A percentile compares a stretch with the other conserved stretches of the same genome.
phyloP scores from a whole-genome alignment of 2,888 invertebrate species.

The Tenthredo amoena region DNA sequence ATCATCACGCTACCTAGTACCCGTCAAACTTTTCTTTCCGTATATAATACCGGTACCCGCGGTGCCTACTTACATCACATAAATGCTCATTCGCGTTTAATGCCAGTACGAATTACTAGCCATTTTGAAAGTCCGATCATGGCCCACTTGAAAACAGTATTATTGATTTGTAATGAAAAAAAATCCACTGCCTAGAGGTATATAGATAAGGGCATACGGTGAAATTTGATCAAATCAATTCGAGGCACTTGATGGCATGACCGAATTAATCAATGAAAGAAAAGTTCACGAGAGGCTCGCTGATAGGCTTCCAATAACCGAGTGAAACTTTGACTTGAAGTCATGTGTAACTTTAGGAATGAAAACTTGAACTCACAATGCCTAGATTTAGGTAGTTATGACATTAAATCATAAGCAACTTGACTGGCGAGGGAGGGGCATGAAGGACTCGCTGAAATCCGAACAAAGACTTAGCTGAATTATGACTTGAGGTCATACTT shows the following conservation, averaged over 20 bases:
- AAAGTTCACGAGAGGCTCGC: background rate
- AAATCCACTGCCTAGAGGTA: background rate
- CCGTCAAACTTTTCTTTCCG: conserved; percentile 22
- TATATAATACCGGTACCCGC: background rate
- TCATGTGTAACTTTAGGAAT: background rate
- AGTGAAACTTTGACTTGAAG: background rate
- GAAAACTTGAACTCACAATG: background rate
- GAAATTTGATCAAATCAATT: background rate
- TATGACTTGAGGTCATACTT: background rate
- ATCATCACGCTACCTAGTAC: conserved; percentile 35
- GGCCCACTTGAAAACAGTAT: background rate
- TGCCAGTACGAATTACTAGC: background rate
- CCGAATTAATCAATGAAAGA: background rate
- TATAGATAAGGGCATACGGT: background rate
- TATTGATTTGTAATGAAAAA: background rate
- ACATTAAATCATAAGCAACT: background rate
- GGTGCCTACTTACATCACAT: background rate
- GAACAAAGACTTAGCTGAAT: background rate
- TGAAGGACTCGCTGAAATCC: background rate
- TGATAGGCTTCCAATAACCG: background rate
- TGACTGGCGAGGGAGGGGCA: background rate
- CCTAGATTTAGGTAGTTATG: background rate
- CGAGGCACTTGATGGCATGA: background rate
- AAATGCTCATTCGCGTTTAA: background rate
- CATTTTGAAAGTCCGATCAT: background rate